phyloP scores from a whole-genome alignment of 1,140 invertebrate species.

The Drosophila varians region DNA sequence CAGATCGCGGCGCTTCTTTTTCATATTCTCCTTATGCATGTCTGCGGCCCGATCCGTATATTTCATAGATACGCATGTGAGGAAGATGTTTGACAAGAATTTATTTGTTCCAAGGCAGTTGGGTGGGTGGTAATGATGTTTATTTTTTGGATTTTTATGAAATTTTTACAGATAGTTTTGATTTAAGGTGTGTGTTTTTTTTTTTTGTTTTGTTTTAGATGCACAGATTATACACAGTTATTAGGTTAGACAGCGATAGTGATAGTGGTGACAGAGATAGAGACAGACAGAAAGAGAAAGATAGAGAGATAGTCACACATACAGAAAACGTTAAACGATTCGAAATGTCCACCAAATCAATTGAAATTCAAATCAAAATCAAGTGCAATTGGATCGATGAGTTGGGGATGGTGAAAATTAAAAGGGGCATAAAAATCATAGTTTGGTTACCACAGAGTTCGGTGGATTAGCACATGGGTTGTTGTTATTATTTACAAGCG shows the following conservation, averaged over 20 bases:
- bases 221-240: slow-evolving; percentile 68
- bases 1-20: slow-evolving; percentile 93
- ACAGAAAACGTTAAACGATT: slow-evolving; percentile 71
- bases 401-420: slow-evolving; percentile 3
- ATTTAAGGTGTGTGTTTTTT: slow-evolving; percentile 15
- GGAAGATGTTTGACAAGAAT: slow-evolving; percentile 83
- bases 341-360: slow-evolving; percentile 42
- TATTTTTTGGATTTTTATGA: slow-evolving; percentile 12
- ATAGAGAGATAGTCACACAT: slow-evolving; percentile 76
- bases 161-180: slow-evolving; percentile 58
- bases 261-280: slow-evolving; percentile 50
- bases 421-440: slow-evolving; percentile 20
- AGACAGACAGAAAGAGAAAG: slow-evolving; percentile 68
- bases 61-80: slow-evolving; percentile 67
- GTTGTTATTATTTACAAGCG: slow-evolving; percentile 45
- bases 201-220: slow-evolving; percentile 50
- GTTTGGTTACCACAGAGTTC: slow-evolving; percentile 17
- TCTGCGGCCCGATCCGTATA: slow-evolving; percentile 84
- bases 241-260: slow-evolving; percentile 76
- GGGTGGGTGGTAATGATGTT: slow-evolving; percentile 14
- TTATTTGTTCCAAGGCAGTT: slow-evolving; percentile 81
- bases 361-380: slow-evolving; percentile 14
- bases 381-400: slow-evolving; percentile 30
- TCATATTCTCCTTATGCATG: slow-evolving; percentile 94
- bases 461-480: slow-evolving; percentile 27